phyloP scores from a whole-genome alignment of 2,797 vertebrate genomes.

The Megalops cyprinoides region DNA sequence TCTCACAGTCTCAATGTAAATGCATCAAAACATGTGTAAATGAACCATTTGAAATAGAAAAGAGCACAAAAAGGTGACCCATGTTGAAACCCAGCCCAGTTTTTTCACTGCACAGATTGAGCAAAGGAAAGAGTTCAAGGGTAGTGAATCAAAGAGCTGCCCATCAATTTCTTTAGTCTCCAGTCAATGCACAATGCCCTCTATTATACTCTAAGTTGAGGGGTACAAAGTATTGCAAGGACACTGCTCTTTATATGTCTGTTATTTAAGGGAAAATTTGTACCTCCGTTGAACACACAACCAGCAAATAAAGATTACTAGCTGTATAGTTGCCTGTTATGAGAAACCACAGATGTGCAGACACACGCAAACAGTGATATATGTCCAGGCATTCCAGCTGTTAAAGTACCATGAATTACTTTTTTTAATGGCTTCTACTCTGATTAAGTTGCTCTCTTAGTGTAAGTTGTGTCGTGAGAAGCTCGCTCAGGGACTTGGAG shows the following conservation, averaged over 20 bases:
- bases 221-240: neutral
- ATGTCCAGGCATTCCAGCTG: neutral
- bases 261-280: constrained; percentile 10
- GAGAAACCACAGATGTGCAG: neutral
- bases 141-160: constrained; percentile 22
- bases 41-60: neutral
- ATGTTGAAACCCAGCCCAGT: neutral
- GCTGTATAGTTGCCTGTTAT: neutral
- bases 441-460: neutral
- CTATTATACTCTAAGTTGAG: constrained; percentile 13
- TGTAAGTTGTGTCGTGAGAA: constrained; percentile 59
- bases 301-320: neutral
- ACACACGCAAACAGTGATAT: neutral
- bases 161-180: constrained; percentile 17
- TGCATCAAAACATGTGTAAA: neutral
- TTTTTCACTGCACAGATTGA: neutral
- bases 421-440: neutral
- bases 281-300: neutral
- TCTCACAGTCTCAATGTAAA: neutral
- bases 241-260: neutral
- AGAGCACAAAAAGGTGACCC: neutral
- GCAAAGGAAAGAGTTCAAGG: neutral
- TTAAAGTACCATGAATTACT: neutral
- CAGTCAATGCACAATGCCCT: neutral
- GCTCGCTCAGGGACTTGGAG: constrained; percentile 47